Evolutionary conservation across 2,888 invertebrate species (phyloP), one percentile per base, ranked within the genome.

Genomic region (Arctia plantaginis): DNA sequence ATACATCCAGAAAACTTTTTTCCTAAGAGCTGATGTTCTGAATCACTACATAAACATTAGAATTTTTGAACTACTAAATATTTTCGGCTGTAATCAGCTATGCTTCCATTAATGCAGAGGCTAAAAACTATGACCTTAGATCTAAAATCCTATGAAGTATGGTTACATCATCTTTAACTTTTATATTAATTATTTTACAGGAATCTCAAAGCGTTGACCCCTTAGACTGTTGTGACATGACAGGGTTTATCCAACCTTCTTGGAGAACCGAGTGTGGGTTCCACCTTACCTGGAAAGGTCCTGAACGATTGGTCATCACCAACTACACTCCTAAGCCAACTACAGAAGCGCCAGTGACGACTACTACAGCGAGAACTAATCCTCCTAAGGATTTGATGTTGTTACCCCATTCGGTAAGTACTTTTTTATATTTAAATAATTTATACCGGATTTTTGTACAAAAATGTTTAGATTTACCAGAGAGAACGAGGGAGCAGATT

Each of bases 151-250:
- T 44, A 44, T 44, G 13, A 47, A 47, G 3, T 18, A 47, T 18
- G 3, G 18, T 47, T 6, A 47, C 3, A 47, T 18, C 15, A 47
- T 47, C 18, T 4, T 18, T 47, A 47, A 47, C 47, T 47, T 18
- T 47, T 15, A 2, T 51, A 7, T 51, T 44, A 30, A 27, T 68
- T 15, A 51, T 47, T 23, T 70, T 67, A 0, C 77, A 88, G 86
- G 68, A 66, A 39, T 41, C 30, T 20, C 39, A 15, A 15, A 73
- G 59, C 6, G 75, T n/a, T 7, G 92, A 94, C 75, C 93, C 94
- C 0, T 77, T 95, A 0, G 90, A 92, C n/a, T 95, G 95, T 77
- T 95, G 95, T 72, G 92, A 94, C 41, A 82, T 95, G 75, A 82
- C 87, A 0, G 88, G 86, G 8, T 94, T 95, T 69, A 91, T 95